Evolutionary conservation across 2,113 vertebrate genomes (phyloP).

Genomic region (Paracanthobrama guichenoti): DNA sequence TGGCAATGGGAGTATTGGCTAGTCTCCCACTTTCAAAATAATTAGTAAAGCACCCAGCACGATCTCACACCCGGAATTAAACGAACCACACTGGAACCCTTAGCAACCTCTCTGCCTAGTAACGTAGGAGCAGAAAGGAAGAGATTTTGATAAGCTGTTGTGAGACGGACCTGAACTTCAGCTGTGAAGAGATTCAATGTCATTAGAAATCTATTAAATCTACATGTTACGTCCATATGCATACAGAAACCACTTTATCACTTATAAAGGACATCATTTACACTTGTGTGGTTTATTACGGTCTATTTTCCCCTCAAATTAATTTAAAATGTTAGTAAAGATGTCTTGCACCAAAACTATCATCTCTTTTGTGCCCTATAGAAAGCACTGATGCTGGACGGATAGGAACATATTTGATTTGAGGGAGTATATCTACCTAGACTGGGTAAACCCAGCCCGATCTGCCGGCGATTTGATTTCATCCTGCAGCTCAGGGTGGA

Average conservation of each 20-base stretch:
- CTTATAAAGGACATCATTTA: background rate
- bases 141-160: constrained; percentile 1
- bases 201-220: background rate
- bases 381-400: background rate
- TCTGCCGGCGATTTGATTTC: too few species aligned
- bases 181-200: background rate
- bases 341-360: background rate
- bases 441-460: too few species aligned
- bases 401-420: background rate
- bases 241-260: background rate
- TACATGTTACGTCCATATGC: background rate
- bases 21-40: constrained; percentile 48
- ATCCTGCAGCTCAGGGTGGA: too few species aligned
- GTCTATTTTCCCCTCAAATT: background rate
- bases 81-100: constrained; percentile 2
- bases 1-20: constrained; percentile 42
- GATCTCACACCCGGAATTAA: constrained; percentile 46
- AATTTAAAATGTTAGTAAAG: background rate
- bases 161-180: constrained; percentile 4
- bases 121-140: background rate
- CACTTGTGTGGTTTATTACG: background rate
- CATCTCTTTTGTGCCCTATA: background rate
- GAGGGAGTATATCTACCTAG: background rate
- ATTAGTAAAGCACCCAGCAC: constrained; percentile 50
- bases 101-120: constrained; percentile 37